A percentile compares a stretch with the other conserved stretches of the same genome.
Conservation (phyloP, 64 coral and sea anemone species). For the Montipora foliosa region DNA sequence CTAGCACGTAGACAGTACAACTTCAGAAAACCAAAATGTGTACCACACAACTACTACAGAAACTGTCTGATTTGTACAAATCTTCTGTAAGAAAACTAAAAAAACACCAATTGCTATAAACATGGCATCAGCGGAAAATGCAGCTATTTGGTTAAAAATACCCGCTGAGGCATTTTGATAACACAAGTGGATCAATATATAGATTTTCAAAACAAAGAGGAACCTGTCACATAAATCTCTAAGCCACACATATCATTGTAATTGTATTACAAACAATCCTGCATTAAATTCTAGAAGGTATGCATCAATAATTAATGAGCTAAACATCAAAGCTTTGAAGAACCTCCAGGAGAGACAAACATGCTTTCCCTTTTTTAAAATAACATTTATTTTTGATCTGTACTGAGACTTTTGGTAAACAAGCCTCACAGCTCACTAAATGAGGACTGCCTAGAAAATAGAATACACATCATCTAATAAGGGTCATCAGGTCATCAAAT, state of each 20-base stretch:
- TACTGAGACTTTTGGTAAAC: not conserved
- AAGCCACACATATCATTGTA: not conserved
- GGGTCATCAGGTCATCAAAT: conserved; percentile 9
- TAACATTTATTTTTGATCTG: no score
- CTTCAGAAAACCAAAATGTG: not conserved
- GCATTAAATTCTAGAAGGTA: not conserved
- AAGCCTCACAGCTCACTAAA: not conserved
- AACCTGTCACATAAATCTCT: conserved; percentile 1
- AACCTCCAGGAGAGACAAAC: no score
- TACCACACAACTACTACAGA: not conserved
- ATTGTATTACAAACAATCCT: not conserved
- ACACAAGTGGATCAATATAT: conserved; percentile 29
- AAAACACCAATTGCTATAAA: not conserved
- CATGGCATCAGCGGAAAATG: not conserved
- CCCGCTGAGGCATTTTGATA: not conserved
- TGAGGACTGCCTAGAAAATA: not conserved
- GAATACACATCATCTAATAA: not conserved
- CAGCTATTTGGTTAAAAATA: not conserved
- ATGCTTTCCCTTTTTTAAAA: no score
- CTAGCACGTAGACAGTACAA: not conserved
- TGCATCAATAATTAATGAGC: not conserved
- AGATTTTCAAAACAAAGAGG: not conserved
- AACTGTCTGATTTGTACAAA: not conserved
- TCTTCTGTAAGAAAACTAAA: not conserved
- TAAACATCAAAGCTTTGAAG: not conserved